Percentiles rank a stretch among this genome's conserved stretches.
Conservation (phyloP, 1,140 invertebrate genomes). For the Calephelis nemesis region DNA sequence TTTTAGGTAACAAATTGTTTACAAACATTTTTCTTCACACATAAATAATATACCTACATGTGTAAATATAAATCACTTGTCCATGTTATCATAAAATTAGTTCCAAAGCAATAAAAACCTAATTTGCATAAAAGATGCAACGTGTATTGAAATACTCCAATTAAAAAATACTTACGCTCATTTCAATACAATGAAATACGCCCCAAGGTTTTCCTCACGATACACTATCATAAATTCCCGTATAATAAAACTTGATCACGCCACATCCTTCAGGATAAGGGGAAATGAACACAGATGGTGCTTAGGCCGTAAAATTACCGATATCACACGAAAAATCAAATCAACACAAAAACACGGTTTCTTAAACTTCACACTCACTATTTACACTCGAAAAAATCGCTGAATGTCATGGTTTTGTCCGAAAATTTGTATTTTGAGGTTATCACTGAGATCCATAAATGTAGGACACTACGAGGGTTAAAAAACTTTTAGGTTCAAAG, state of each 20-base stretch:
- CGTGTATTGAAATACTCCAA: constrained; percentile 23
- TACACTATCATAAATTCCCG: constrained; percentile 49
- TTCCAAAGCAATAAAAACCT: neutral
- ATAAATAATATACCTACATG: no score
- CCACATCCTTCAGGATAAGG: constrained; percentile 31
- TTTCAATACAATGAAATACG: constrained; percentile 34
- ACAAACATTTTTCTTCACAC: no score
- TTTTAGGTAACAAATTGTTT: no score
- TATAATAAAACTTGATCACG: constrained; percentile 34
- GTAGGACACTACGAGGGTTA: constrained; percentile 59
- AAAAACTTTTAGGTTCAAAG: constrained; percentile 53
- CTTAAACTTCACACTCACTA: neutral
- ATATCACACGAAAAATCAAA: neutral
- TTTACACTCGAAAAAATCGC: constrained; percentile 3
- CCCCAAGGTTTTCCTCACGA: constrained; percentile 27
- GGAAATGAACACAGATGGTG: neutral
- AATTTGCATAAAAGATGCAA: constrained; percentile 20
- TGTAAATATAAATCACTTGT: no score
- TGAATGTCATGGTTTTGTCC: constrained; percentile 37
- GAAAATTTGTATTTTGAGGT: constrained; percentile 68
- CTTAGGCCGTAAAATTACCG: neutral
- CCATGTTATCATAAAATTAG: neutral
- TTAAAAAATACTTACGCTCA: constrained; percentile 47
- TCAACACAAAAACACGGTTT: neutral
- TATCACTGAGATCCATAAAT: constrained; percentile 66